Base-by-base conservation (phyloP, 2,113 vertebrate species). In the Toxotes chatareus region DNA sequence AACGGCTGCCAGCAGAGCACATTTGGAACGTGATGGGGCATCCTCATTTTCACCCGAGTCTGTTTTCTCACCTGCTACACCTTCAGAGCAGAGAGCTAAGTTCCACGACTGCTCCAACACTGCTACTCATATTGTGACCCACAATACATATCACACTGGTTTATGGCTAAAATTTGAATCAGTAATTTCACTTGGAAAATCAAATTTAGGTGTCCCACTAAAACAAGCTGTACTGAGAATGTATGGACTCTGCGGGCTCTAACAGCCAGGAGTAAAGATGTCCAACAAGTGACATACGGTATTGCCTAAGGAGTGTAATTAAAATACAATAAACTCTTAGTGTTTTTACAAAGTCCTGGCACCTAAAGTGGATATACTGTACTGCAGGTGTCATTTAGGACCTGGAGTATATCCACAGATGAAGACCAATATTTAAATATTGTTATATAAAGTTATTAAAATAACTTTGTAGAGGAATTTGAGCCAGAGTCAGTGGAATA, bases 281-380 rank as follows among this genome's bases (percentile, higher is more conserved):
- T 51, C 56, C 32, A 63, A 32, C 38, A 67, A 34, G 31, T 63
- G 72, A 73, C 55, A 68, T 51, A 76, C 32, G 62, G 47, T 1
- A 51, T 4, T 0, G 11, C 76, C 65, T 27, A 1, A 23, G 6
- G 51, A 76, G 51, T 34, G 47, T 51, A 63, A 77, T 61, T 73
- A 55, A 80, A 73, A 77, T 27, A 44, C 61, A 69, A 69, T 62
- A 76, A 76, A 66, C 19, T 36, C 6, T 13, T 4, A 64, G 32
- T 66, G 61, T 66, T 55, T 66, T 55, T n/a, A 38, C 36, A 59
- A 68, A 60, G 19, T 17, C 51, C 27, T 23, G 53, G 49, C 44
- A 61, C 11, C 62, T 68, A 42, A 38, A 65, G 46, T 47, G 17
- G n/a, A 56, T 57, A 13, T 36, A 2, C 27, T 38, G 27, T 10